Base-by-base conservation (phyloP, 2,888 invertebrate genomes). In the Netelia virgata region DNA sequence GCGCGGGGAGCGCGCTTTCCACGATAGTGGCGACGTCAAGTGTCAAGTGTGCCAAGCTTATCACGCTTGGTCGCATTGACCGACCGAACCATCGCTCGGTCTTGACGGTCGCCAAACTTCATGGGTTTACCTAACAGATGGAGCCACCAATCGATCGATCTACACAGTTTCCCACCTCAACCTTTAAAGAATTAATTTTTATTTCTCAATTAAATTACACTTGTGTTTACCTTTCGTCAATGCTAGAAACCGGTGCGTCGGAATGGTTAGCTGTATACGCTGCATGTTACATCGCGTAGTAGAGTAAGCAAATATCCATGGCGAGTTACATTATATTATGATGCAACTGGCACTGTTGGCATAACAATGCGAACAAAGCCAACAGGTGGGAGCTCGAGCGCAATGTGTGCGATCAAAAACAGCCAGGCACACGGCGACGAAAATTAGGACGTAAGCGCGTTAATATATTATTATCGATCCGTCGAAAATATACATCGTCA, bases 291-390 rank as follows among this genome's bases (percentile, higher is more conserved):
- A 69, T 63, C 6, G 36, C 36, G 36, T 36, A 36, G 36, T 36
- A 0, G 36, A 36, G 36, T 68, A 53, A 61, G 28, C 43, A 69
- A 53, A 14, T 14, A 50, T 53, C 6, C 53, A 16, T n/a, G n/a
- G n/a, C 16, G 53, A 16, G 53, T 53, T 14, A 72, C 57, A 68
- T 68, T 43, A 70, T 20, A 63, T 59, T 43, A 73, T 87, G 84
- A 89, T 81, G 86, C 75, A 88, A 89, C 66, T 63, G 23, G 8
- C 20, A n/a, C 28, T 47, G 77, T 75, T 80, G 83, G 79, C 83
- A 82, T 80, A 85, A 86, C 84, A 86, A 86, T 84, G 78, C 57
- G 66, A 80, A 47, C 68, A 81, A 82, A 79, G 78, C 53, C 85
- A 86, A 80, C 86, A 84, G 59, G 64, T 83, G 72, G 18, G 63